Conservation (phyloP, 2,113 vertebrate species). For the Meles meles region DNA sequence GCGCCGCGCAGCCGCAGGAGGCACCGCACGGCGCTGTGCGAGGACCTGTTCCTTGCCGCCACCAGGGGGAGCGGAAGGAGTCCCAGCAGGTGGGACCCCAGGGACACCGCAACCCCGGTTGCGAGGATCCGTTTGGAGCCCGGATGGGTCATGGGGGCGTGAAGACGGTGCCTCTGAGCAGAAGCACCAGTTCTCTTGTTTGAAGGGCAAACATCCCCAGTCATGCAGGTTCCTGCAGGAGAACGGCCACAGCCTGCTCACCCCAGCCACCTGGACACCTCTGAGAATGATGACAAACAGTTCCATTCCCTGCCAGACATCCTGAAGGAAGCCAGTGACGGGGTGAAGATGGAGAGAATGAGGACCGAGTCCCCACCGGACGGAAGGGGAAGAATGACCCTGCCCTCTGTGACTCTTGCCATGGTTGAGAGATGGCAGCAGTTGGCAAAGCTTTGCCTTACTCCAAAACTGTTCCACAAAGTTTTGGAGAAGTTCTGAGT, state of each 20-base stretch:
- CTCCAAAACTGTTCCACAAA: conserved; percentile 86
- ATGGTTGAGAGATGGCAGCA: conserved; percentile 90
- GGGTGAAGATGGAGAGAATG: conserved; percentile 75
- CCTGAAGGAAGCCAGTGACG: conserved; percentile 87
- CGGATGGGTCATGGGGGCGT: background rate
- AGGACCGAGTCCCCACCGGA: background rate
- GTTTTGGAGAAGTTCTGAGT: conserved; percentile 93
- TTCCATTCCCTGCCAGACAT: conserved; percentile 84
- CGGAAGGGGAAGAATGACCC: conserved; percentile 74
- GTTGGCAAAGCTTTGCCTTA: conserved; percentile 82
- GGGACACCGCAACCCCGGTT: fast-evolving
- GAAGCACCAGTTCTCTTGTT: conserved; percentile 89
- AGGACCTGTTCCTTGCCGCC: fast-evolving
- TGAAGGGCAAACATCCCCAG: conserved; percentile 90
- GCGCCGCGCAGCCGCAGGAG: background rate
- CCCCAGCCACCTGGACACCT: conserved; percentile 91
- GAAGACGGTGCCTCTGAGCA: conserved; percentile 88
- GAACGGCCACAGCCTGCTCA: conserved; percentile 87
- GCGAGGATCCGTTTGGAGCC: background rate
- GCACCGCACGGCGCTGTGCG: background rate
- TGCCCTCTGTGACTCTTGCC: conserved; percentile 84
- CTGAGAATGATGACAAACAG: conserved; percentile 86
- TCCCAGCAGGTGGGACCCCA: fast-evolving
- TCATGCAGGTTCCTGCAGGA: conserved; percentile 93
- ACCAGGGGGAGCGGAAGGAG: no score